Evolutionary conservation across 2,113 vertebrate genomes (phyloP).

Genomic region (Syngnathus scovelli): DNA sequence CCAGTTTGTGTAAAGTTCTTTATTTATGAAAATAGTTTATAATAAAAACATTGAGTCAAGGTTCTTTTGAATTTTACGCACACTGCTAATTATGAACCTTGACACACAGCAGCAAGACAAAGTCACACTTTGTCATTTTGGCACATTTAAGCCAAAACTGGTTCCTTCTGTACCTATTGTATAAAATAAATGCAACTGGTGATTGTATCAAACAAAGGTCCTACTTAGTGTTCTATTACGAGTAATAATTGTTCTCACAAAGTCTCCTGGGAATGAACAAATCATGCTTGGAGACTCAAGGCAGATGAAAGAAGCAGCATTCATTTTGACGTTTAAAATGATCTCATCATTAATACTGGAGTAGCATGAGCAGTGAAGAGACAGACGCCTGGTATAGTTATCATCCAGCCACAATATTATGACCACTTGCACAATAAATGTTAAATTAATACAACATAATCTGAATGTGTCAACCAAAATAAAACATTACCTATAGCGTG

Average conservation of each 20-base stretch:
- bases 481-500: too few relatives aligned
- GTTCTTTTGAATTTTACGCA: constrained; percentile 7
- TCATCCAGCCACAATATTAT: not conserved
- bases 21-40: constrained; percentile 60
- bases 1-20: constrained; percentile 7
- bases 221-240: not conserved
- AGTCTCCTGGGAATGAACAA: constrained; percentile 1
- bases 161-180: not conserved
- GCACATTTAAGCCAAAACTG: constrained; percentile 41
- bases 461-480: not conserved
- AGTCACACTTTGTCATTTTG: constrained; percentile 35
- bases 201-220: not conserved
- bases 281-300: not conserved
- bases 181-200: not conserved
- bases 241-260: constrained; percentile 7
- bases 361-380: not conserved
- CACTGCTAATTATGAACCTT: constrained; percentile 24
- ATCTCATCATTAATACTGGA: constrained; percentile 16
- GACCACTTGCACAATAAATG: not conserved
- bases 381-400: not conserved
- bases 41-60: constrained; percentile 26
- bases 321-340: not conserved
- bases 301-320: constrained; percentile 8
- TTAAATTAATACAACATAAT: not conserved
- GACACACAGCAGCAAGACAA: constrained; percentile 40